Base-by-base conservation (phyloP, 2,797 vertebrate species). In the Carapus acus region DNA sequence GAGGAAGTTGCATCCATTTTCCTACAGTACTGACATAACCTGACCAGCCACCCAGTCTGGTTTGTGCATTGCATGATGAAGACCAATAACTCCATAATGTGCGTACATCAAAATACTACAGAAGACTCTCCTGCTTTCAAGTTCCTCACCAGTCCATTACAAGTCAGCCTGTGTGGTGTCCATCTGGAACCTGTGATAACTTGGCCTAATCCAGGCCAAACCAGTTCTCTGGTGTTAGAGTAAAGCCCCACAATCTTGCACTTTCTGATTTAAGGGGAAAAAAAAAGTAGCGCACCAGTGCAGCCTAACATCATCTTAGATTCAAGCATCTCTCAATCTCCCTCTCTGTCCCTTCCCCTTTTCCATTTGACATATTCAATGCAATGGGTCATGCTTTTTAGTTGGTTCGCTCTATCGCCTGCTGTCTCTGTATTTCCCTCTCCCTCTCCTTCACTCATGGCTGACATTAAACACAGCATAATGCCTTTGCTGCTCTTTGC, bases 171-270 rank as follows among this genome's bases (percentile, higher is more conserved):
- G 59, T 62, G 71, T 65, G 71, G 68, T 72, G 81, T 83, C 79
- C 76, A 73, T 80, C 85, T 86, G 85, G 57, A 75, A 64, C 61
- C 62, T 69, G 77, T 79, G 85, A 87, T 86, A 87, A 86, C 76
- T 81, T 66, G 60, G 65, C 63, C 67, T 73, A 78, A 87, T 67
- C 80, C 71, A 73, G 69, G 76, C 77, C 78, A 83, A 78, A 81
- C 81, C 80, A 81, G 82, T 83, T 74, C 81, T 69, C 67, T 44
- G 69, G 73, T 78, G 82, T 78, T 72, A 71, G 69, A 78, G 71
- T 43, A 70, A 80, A 82, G 76, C 76, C 71, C 76, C 49, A 69
- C 67, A 84, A 80, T 81, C 41, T 37, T 51, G 63, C 70, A 70
- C 83, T 85, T 83, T 73, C 66, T 69, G 70, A 70, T 72, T 54